Base-by-base conservation (phyloP, 2,888 invertebrate genomes). In the Caenorhabditis wallacei region DNA sequence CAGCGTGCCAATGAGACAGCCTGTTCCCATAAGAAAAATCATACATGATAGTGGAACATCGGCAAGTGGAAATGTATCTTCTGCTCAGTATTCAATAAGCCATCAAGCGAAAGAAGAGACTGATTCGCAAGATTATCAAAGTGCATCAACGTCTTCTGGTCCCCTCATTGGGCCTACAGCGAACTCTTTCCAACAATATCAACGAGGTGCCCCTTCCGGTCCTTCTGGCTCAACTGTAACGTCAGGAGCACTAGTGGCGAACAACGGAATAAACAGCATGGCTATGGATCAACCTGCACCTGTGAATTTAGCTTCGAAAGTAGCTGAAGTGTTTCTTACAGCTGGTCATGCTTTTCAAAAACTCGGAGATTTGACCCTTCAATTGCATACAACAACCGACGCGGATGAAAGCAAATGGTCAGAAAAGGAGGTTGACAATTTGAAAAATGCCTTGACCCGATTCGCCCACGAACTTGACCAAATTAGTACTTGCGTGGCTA, bases 331-430 rank as follows among this genome's bases (percentile, higher is more conserved):
- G 8, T 91, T 91, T 66, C 84, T 90, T 13, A 90, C 90, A 0
- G 91, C 91, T 18, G 89, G 90, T 5, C 88, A 88, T 59, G 90
- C 91, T 11, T 91, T 91, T 72, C 90, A 91, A 57, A 88, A 88
- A 69, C 74, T 91, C 16, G 90, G 90, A 18, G 91, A 91, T 66
- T 72, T 91, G 20, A 90, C 90, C 1, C 76, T 91, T 8, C 87
- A 89, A 59, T 68, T 90, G 56, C 87, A 89, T 51, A 75, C 84
- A 3, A 81, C 78, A 18, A 75, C 85, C 3, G 87, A 86, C 22
- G 59, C 84, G 10, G 87, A 88, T 10, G 87, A 87, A 64, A 84
- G 87, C 64, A 88, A 89, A 82, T 90, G 90, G 90, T 74, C 84
- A 7, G 89, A 90, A n/a, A 84, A 82, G 43, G 91, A 91, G 18